Conservation (phyloP, 2,888 invertebrate genomes). For the Seira ritae region DNA sequence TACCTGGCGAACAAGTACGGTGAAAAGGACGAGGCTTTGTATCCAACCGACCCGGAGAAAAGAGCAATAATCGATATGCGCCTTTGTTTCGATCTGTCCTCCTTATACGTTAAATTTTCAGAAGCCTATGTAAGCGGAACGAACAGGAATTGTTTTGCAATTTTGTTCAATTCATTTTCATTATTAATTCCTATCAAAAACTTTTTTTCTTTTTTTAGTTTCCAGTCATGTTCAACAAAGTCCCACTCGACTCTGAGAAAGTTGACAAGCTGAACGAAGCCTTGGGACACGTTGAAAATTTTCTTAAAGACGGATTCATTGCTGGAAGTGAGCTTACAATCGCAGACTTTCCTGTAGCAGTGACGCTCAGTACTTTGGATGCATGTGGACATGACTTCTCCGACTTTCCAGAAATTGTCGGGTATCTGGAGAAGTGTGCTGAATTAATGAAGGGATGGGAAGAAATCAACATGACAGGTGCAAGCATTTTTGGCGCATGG, state of each 20-base stretch:
- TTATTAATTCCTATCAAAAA: not conserved
- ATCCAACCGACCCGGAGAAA: constrained; percentile 86
- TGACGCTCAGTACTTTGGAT: constrained; percentile 75
- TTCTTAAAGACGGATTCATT: constrained; percentile 75
- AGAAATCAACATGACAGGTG: constrained; percentile 75
- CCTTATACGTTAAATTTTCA: constrained; percentile 82
- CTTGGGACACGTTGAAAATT: constrained; percentile 76
- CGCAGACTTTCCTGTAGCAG: constrained; percentile 77
- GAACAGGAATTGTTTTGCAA: not conserved
- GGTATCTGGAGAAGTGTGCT: constrained; percentile 81
- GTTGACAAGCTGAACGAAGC: constrained; percentile 75
- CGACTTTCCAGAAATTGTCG: constrained; percentile 82
- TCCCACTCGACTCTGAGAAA: constrained; percentile 74
- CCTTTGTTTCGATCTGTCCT: constrained; percentile 87
- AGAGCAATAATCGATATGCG: constrained; percentile 86
- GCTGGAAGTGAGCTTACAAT: constrained; percentile 75
- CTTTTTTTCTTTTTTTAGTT: constrained; percentile 37
- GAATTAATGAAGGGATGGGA: constrained; percentile 80
- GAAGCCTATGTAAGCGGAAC: constrained; percentile 85
- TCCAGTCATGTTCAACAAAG: constrained; percentile 71
- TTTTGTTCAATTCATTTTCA: not conserved
- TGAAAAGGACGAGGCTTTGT: constrained; percentile 82
- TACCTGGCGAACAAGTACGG: constrained; percentile 89
- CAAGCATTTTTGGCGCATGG: constrained; percentile 66
- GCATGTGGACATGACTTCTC: constrained; percentile 81